These are phyloP conservation scores for Cephus nigrinus DNA, from an alignment of 2,888 invertebrate species.

Conservation along the genomic window DNA sequence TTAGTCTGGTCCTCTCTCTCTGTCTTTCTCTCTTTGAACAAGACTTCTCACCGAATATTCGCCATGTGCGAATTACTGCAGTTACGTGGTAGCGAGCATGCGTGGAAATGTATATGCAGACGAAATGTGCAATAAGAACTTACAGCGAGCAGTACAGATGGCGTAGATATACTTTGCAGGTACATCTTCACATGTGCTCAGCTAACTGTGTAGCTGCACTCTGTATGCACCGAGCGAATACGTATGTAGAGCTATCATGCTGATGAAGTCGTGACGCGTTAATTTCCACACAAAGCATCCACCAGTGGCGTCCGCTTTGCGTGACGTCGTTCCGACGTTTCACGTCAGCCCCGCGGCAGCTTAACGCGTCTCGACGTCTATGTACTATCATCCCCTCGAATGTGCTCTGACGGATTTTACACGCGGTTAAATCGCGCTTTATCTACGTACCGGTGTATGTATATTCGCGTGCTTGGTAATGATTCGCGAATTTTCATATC, in stretches of 20 bases:
- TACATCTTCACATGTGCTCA: background rate
- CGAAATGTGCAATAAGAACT: too few relatives aligned
- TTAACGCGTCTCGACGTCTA: conserved; percentile 35
- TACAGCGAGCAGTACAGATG: too few relatives aligned
- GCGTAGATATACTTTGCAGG: background rate
- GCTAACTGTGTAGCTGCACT: background rate
- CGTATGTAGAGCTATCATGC: background rate
- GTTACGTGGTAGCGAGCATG: too few relatives aligned
- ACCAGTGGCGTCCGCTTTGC: conserved; percentile 42
- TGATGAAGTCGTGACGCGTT: conserved; percentile 56
- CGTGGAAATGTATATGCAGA: too few relatives aligned
- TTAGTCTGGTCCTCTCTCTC: background rate
- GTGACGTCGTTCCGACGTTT: conserved; percentile 49
- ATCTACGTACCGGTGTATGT: background rate
- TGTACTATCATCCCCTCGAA: background rate
- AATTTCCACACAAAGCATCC: conserved; percentile 48
- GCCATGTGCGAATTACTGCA: too few relatives aligned
- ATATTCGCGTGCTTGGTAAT: background rate
- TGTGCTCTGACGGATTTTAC: background rate
- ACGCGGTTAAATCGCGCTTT: background rate
- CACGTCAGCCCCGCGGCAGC: conserved; percentile 38
- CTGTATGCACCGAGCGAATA: background rate
- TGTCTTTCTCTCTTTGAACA: too few relatives aligned
- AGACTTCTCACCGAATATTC: too few relatives aligned
- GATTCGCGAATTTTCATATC: background rate